Conservation (phyloP, 2,888 invertebrate species). For the Calameuta pallipes region DNA sequence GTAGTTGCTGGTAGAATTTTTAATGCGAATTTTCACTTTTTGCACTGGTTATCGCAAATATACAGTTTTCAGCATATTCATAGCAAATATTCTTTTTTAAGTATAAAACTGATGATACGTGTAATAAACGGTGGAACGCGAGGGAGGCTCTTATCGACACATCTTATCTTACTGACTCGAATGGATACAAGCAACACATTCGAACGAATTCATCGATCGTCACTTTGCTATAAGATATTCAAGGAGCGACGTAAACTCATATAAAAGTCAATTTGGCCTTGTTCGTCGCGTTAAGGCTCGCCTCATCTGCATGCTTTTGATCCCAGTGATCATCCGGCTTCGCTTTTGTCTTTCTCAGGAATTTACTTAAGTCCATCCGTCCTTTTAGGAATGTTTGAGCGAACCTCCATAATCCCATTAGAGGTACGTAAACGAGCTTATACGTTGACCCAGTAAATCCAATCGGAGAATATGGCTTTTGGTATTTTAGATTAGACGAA, state of each 20-base stretch:
- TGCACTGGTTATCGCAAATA: background rate
- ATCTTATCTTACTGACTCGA: background rate
- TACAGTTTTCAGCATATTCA: background rate
- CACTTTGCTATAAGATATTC: background rate
- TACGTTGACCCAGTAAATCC: background rate
- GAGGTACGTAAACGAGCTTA: background rate
- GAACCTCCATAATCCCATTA: background rate
- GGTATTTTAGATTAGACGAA: background rate
- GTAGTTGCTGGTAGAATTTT: background rate
- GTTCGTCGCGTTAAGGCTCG: background rate
- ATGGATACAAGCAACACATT: background rate
- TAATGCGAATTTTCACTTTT: background rate
- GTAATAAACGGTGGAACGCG: background rate
- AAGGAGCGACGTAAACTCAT: background rate
- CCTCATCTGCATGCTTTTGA: slow-evolving; percentile 5
- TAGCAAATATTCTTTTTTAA: background rate
- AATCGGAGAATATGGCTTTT: background rate
- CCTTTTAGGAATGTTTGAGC: background rate
- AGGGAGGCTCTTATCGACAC: background rate
- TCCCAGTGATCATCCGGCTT: background rate
- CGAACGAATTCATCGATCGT: background rate
- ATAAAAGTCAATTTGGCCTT: slow-evolving; percentile 7
- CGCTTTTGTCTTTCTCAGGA: background rate
- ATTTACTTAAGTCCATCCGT: background rate
- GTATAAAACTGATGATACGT: background rate